Evolutionary conservation across 2,113 vertebrate genomes (phyloP), one percentile per base, ranked within the genome.

Genomic region (Glaucomys volans): DNA sequence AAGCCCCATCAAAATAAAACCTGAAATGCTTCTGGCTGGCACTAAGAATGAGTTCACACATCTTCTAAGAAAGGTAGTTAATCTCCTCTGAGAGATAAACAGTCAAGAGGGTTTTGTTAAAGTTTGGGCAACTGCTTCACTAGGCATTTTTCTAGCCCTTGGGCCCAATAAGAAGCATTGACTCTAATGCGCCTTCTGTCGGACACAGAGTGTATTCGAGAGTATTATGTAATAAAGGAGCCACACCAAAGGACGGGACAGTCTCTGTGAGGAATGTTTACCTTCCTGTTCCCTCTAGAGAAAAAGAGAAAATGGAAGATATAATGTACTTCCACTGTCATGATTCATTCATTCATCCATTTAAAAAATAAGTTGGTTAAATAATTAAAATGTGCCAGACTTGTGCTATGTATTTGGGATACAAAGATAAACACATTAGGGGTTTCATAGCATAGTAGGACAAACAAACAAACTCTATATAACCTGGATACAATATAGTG

Each of bases 1-100:
- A 92, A 50, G 64, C 12, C 71, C 67, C 90, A 26, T 72, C 59
- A 85, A 92, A 92, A 80, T 80, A 94, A 94, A 96, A 81, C 57
- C n/a, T 47, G 79, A 96, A 97, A 75, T 83, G 22, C 81, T 14
- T 75, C 87, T 81, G 90, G 14, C 57, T 82, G 81, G 18, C 95
- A 82, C 26, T 40, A 82, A 69, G 4, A 2, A 90, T 17, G 28
- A 85, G 10, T 82, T 96, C 77, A 64, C 72, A 82, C 42, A 93
- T 86, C 64, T 96, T 66, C 54, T 91, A 79, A 86, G 71, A 89
- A 94, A 87, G 40, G 12, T 22, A 74, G 76, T 54, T 87, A 50
- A 92, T 94, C 69, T 90, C 42, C 47, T 84, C 71, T 90, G 66
- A 87, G 84, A 94, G 32, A 95, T 75, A 47, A 89, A 59, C 13